Conservation (phyloP, 2,113 vertebrate genomes). For the Cynoglossus semilaevis region DNA sequence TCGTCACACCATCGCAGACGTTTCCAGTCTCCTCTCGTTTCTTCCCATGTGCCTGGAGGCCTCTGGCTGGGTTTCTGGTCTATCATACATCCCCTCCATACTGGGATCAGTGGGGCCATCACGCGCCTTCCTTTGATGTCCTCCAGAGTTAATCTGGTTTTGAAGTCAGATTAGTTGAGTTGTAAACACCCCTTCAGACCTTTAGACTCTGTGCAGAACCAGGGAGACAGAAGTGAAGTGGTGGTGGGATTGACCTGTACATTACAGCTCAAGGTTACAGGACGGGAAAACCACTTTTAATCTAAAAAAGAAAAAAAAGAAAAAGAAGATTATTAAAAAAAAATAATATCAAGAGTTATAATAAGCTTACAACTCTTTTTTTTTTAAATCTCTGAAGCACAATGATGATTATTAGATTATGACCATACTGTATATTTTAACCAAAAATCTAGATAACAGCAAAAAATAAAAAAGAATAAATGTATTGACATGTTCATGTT, state of each 20-base stretch:
- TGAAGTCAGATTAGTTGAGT: constrained; percentile 76
- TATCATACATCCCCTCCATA: constrained; percentile 70
- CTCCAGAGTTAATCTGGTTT: constrained; percentile 76
- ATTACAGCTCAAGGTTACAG: constrained; percentile 56
- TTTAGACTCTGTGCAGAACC: constrained; percentile 63
- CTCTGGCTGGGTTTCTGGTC: constrained; percentile 67
- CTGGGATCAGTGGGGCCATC: constrained; percentile 76
- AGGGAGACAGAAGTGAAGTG: constrained; percentile 59
- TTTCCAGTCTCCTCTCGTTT: constrained; percentile 57
- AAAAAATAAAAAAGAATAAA: no score
- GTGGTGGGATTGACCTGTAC: constrained; percentile 65
- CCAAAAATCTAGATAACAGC: no score
- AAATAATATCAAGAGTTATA: no score
- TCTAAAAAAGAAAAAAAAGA: constrained; percentile 33
- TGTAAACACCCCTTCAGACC: constrained; percentile 77
- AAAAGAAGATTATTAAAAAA: no score
- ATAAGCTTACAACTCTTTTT: no score
- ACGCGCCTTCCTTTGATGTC: constrained; percentile 78
- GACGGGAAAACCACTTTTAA: constrained; percentile 31
- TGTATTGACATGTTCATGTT: no score
- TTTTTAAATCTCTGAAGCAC: no score
- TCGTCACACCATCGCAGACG: constrained; percentile 71
- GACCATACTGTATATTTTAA: no score
- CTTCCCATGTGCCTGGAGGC: constrained; percentile 23
- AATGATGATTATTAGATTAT: no score